Conservation (phyloP, 2,888 invertebrate species). For the Cyaniris semiargus region DNA sequence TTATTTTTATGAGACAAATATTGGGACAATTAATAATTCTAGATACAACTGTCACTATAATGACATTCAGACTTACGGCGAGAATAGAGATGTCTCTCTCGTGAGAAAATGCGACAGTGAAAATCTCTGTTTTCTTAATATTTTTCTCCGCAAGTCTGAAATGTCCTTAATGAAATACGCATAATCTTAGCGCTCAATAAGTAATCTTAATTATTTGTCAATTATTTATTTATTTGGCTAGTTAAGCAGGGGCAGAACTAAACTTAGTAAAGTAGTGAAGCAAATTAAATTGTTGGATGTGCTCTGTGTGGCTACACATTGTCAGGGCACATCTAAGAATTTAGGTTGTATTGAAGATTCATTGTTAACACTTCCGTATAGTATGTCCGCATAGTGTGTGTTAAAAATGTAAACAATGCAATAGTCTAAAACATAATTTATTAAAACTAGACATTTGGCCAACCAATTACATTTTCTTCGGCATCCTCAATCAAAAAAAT, state of each 20-base stretch:
- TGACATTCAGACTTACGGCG: not conserved
- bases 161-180: not conserved
- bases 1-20: not conserved
- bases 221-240: constrained; percentile 9
- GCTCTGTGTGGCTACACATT: not conserved
- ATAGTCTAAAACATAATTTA: not conserved
- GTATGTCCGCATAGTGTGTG: not conserved
- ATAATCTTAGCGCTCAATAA: not conserved
- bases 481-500: too few relatives aligned
- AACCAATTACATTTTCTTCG: too few relatives aligned
- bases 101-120: not conserved
- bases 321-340: not conserved
- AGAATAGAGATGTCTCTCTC: not conserved
- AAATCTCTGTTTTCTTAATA: not conserved
- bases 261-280: constrained; percentile 7
- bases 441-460: too few relatives aligned
- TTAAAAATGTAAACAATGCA: not conserved
- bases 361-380: constrained; percentile 4
- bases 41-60: not conserved
- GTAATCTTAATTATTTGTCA: not conserved
- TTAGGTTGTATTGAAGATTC: not conserved
- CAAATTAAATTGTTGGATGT: not conserved
- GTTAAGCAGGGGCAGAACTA: constrained; percentile 7
- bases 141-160: not conserved
- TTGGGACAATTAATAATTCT: not conserved